Evolutionary conservation across 2,888 invertebrate species (phyloP).

Genomic region (Plebejus anna): DNA sequence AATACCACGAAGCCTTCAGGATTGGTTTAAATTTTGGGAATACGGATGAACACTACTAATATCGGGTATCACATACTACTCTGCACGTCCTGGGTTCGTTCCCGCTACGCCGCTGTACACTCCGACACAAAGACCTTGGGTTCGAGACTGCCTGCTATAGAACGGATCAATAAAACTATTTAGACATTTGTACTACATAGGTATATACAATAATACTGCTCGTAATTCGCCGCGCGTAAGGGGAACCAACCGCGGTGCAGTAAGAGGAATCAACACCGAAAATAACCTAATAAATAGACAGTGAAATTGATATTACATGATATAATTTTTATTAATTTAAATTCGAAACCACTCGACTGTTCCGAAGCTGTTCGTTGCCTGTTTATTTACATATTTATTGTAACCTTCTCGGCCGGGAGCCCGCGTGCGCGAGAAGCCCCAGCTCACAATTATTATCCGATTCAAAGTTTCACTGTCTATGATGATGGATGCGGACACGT

Average conservation of each 20-base stretch:
- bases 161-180: constrained; percentile 28
- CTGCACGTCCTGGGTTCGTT: constrained; percentile 58
- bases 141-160: constrained; percentile 22
- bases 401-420: constrained; percentile 64
- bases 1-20: constrained; percentile 41
- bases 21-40: constrained; percentile 46
- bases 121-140: constrained; percentile 23
- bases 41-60: constrained; percentile 61
- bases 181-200: constrained; percentile 28
- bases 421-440: constrained; percentile 40
- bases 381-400: constrained; percentile 77
- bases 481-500: constrained; percentile 46
- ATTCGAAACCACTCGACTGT: constrained; percentile 74
- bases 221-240: constrained; percentile 47
- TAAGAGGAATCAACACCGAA: constrained; percentile 79
- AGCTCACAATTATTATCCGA: constrained; percentile 44
- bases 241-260: constrained; percentile 60
- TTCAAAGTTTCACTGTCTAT: constrained; percentile 71
- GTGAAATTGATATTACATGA: constrained; percentile 78
- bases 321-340: constrained; percentile 63
- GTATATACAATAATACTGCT: constrained; percentile 28
- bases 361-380: constrained; percentile 65
- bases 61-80: constrained; percentile 76
- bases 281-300: constrained; percentile 77
- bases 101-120: constrained; percentile 52